A percentile compares a stretch with the other conserved stretches of the same genome.
These are phyloP conservation scores for Todiramphus saurophagus DNA, from an alignment of 2,113 vertebrate genomes.

Conservation along the genomic window DNA sequence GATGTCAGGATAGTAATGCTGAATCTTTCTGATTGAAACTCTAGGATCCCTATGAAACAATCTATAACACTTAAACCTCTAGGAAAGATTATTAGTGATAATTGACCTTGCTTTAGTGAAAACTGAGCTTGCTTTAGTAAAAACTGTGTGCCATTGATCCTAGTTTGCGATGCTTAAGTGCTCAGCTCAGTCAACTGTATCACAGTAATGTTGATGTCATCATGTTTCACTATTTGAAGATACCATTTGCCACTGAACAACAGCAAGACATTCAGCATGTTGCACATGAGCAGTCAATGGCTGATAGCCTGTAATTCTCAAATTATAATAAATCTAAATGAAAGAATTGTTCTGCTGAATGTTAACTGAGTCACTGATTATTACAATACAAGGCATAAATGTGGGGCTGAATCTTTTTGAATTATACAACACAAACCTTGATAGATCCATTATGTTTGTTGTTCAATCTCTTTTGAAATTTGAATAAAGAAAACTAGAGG, in stretches of 20 bases:
- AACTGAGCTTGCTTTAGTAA: neutral
- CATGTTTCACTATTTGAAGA: neutral
- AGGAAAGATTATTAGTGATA: neutral
- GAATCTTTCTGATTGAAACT: neutral
- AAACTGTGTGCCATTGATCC: neutral
- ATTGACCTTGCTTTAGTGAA: neutral
- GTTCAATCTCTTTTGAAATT: neutral
- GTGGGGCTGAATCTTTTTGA: neutral
- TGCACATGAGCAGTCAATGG: neutral
- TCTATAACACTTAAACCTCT: neutral
- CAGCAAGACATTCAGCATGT: neutral
- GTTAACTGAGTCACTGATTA: neutral
- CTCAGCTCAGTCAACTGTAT: neutral
- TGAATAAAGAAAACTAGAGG: neutral
- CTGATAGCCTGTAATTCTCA: neutral
- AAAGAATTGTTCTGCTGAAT: neutral
- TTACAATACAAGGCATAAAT: neutral
- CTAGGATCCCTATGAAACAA: neutral
- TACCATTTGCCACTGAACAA: neutral
- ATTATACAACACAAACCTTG: neutral
- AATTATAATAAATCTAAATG: neutral
- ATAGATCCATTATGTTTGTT: neutral
- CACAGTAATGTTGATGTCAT: neutral
- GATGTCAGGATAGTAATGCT: neutral
- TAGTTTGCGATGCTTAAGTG: neutral